Conservation (phyloP, 1,140 invertebrate species). For the Zaprionus gabonicus region DNA sequence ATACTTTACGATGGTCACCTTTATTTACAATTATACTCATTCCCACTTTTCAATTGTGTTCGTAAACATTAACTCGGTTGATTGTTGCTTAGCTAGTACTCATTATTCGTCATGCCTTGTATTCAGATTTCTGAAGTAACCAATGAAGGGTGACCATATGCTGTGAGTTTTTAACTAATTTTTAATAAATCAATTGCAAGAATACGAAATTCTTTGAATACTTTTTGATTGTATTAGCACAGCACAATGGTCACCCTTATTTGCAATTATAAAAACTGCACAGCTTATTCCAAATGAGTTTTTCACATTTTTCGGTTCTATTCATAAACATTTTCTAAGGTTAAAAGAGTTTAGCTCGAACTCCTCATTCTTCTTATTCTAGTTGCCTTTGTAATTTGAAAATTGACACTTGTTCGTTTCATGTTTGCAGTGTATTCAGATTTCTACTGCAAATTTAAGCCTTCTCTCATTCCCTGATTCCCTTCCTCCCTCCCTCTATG, state of each 20-base stretch:
- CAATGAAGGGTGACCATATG: slow-evolving; percentile 24
- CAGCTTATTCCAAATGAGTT: not conserved
- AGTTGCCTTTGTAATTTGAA: not conserved
- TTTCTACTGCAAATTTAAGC: not conserved
- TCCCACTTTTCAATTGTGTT: too few species aligned
- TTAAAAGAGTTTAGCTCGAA: not conserved
- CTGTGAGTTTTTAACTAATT: slow-evolving; percentile 13
- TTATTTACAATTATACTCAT: too few species aligned
- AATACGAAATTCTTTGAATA: too few species aligned
- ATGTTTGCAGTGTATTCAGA: not conserved
- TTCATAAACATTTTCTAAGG: not conserved
- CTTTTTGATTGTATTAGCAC: not conserved
- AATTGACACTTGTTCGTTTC: not conserved
- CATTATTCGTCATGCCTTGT: too few species aligned
- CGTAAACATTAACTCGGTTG: too few species aligned
- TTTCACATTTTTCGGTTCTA: not conserved
- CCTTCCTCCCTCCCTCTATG: not conserved
- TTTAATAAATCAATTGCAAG: too few species aligned
- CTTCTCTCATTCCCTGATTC: not conserved
- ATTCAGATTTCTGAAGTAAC: too few species aligned
- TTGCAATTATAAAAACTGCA: too few species aligned
- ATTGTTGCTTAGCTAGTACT: too few species aligned
- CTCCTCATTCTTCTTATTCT: not conserved
- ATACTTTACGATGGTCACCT: too few species aligned
- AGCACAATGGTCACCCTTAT: too few species aligned